Conservation (phyloP, 2,888 invertebrate species). For the Drosophila mulleri region DNA sequence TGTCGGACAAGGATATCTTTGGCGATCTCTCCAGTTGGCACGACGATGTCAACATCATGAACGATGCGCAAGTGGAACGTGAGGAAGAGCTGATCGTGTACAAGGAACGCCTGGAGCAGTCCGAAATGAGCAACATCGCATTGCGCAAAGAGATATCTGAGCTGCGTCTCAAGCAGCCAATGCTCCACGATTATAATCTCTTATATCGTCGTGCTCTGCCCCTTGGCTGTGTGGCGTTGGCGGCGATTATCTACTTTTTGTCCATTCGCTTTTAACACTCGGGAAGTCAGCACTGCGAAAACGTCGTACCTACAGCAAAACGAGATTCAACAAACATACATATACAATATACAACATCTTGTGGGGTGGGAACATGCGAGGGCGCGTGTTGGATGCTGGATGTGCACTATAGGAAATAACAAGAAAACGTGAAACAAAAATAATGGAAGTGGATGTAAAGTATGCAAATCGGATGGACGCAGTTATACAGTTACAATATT, state of each 20-base stretch:
- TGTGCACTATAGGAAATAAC: conserved; percentile 5
- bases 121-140: conserved; percentile 80
- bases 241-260: conserved; percentile 81
- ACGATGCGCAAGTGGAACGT: conserved; percentile 74
- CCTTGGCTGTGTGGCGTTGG: conserved; percentile 77
- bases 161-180: conserved; percentile 65
- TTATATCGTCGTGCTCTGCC: conserved; percentile 72
- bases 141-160: conserved; percentile 81
- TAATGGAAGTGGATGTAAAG: conserved; percentile 14
- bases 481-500: conserved; percentile 54
- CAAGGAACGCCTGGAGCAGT: conserved; percentile 83
- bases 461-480: conserved; percentile 38
- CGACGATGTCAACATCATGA: conserved; percentile 78
- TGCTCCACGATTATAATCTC: conserved; percentile 46
- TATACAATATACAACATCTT: conserved; percentile 13
- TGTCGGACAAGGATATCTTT: conserved; percentile 7
- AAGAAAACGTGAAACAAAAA: background rate
- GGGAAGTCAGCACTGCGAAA: conserved; percentile 12
- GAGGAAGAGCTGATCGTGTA: conserved; percentile 84
- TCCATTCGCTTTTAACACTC: conserved; percentile 49
- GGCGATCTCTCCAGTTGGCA: conserved; percentile 37
- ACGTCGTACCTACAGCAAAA: conserved; percentile 54
- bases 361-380: conserved; percentile 35
- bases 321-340: conserved; percentile 46
- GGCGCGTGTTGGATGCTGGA: conserved; percentile 14